Percentiles rank a stretch among this genome's conserved stretches.
Conservation (phyloP, 1,140 invertebrate genomes). For the Eupeodes corollae region DNA sequence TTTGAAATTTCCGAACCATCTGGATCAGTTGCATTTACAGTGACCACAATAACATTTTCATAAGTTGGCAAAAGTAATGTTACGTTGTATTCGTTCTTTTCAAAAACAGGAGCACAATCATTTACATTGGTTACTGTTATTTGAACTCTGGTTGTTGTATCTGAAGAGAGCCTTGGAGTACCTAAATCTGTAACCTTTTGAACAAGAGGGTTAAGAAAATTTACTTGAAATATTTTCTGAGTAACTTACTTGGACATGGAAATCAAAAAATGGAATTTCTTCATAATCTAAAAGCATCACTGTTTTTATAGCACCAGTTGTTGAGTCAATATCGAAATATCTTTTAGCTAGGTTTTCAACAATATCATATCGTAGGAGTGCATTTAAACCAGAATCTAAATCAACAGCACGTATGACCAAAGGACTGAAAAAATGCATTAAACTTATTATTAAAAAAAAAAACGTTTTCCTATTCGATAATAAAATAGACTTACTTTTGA, state of each 20-base stretch:
- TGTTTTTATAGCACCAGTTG: constrained; percentile 76
- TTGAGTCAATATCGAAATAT: constrained; percentile 78
- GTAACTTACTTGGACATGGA: constrained; percentile 56
- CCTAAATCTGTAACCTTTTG: constrained; percentile 70
- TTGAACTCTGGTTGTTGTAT: constrained; percentile 55
- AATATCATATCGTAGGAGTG: constrained; percentile 73
- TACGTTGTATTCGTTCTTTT: constrained; percentile 56
- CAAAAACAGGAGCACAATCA: constrained; percentile 72
- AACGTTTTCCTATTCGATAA: too few species aligned
- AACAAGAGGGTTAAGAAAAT: background rate
- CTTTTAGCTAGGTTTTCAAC: constrained; percentile 58
- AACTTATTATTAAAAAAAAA: too few species aligned
- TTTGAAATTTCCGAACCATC: constrained; percentile 51
- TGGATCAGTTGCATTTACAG: constrained; percentile 59
- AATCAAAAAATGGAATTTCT: constrained; percentile 53
- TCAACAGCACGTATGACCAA: constrained; percentile 70
- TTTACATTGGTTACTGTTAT: constrained; percentile 77
- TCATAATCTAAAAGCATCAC: constrained; percentile 73
- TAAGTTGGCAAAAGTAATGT: constrained; percentile 72
- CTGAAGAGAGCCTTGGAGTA: constrained; percentile 65
- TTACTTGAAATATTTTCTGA: background rate
- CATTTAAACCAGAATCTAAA: constrained; percentile 69
- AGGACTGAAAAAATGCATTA: constrained; percentile 44
- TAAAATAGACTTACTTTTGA: too few species aligned
- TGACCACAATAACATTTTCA: constrained; percentile 54